Evolutionary conservation across 2,888 invertebrate genomes (phyloP).

Genomic region (Prenolepis imparis): DNA sequence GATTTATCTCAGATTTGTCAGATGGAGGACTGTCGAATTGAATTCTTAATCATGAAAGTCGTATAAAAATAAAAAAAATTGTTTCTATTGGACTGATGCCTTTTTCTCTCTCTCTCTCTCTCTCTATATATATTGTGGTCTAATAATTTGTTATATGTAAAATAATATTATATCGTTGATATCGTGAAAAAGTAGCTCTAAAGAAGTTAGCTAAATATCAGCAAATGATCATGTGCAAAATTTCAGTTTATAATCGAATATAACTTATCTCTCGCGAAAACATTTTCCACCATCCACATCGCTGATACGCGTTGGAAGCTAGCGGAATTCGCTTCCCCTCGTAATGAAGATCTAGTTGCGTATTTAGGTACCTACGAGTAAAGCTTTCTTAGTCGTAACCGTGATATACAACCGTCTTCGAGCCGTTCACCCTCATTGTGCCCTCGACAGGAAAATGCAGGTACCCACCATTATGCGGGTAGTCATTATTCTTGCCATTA

Average conservation of each 20-base stretch:
- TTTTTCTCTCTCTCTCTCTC: not conserved
- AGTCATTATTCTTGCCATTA: slow-evolving; percentile 20
- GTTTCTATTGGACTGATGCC: not conserved
- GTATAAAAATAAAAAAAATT: not conserved
- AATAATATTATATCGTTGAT: not conserved
- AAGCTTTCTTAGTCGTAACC: slow-evolving; percentile 77
- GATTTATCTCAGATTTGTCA: slow-evolving; percentile 26
- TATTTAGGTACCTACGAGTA: slow-evolving; percentile 79
- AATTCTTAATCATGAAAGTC: not conserved
- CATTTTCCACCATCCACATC: slow-evolving; percentile 74
- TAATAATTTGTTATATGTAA: not conserved
- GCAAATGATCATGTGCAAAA: not conserved
- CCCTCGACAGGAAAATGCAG: slow-evolving; percentile 26
- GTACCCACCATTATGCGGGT: slow-evolving; percentile 12
- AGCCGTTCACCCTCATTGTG: slow-evolving; percentile 43
- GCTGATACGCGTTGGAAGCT: slow-evolving; percentile 50
- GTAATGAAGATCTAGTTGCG: slow-evolving; percentile 78
- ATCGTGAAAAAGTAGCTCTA: not conserved
- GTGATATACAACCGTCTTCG: slow-evolving; percentile 71
- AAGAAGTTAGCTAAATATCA: not conserved
- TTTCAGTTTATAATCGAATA: slow-evolving; percentile 73
- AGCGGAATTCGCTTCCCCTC: slow-evolving; percentile 67
- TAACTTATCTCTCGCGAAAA: slow-evolving; percentile 71
- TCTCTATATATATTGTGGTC: not conserved
- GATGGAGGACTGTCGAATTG: slow-evolving; percentile 10